Percentiles rank a stretch among this genome's conserved stretches.
Evolutionary conservation across 2,113 vertebrate species (phyloP).

Genomic region (Dicentrarchus labrax): DNA sequence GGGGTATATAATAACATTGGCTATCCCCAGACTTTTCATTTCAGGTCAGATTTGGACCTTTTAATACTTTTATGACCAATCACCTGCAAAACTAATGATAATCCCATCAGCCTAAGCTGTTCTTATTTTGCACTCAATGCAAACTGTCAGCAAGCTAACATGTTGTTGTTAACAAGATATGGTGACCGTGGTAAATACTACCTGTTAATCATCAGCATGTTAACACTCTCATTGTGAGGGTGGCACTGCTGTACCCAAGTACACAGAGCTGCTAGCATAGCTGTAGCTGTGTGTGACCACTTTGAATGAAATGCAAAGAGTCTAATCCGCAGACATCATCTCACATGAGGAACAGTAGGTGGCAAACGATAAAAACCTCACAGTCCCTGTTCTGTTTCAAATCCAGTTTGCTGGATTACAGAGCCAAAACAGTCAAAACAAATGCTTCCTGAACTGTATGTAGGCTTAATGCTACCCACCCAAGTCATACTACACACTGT

Average conservation of each 20-base stretch:
- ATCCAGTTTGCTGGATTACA: not conserved
- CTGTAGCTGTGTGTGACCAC: not conserved
- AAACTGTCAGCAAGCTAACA: not conserved
- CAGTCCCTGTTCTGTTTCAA: not conserved
- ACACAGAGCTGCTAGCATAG: not conserved
- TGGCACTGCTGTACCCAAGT: not conserved
- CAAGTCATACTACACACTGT: not conserved
- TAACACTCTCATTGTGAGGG: not conserved
- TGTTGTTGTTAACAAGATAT: too few relatives aligned
- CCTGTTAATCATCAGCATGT: not conserved
- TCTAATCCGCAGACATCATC: not conserved
- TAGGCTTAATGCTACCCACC: conserved; percentile 8
- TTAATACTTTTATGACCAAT: not conserved
- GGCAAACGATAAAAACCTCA: not conserved
- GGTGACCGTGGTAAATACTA: not conserved
- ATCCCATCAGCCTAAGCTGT: not conserved
- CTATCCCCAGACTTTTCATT: not conserved
- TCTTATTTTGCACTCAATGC: not conserved
- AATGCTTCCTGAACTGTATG: not conserved
- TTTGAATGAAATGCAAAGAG: not conserved
- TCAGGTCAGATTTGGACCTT: not conserved
- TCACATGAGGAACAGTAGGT: conserved; percentile 5
- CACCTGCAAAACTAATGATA: not conserved
- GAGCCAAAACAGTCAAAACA: conserved; percentile 1
- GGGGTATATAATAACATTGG: too few relatives aligned